Conservation (phyloP, 2,888 invertebrate genomes). For the Heliconius hortense region DNA sequence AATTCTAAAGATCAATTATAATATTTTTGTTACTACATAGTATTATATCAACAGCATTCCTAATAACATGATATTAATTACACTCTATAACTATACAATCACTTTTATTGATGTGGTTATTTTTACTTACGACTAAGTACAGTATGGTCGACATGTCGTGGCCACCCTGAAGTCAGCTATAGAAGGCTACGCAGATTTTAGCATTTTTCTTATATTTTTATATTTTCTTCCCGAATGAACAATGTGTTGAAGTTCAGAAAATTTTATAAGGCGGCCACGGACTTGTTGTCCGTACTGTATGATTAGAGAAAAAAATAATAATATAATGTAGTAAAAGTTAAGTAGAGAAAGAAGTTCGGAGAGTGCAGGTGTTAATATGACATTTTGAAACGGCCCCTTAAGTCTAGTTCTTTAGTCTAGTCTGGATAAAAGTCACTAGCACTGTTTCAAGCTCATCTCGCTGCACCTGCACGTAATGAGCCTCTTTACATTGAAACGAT, state of each 20-base stretch:
- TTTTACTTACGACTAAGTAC: slow-evolving; percentile 18
- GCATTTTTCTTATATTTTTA: too few species aligned
- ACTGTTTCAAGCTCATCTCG: not conserved
- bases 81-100: slow-evolving; percentile 31
- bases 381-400: not conserved
- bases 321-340: not conserved
- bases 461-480: not conserved
- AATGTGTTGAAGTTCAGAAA: too few species aligned
- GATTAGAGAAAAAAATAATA: not conserved
- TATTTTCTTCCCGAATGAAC: too few species aligned
- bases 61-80: slow-evolving; percentile 18
- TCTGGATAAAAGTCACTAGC: not conserved
- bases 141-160: too few species aligned
- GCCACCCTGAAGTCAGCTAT: too few species aligned
- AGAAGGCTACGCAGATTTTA: too few species aligned
- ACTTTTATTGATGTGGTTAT: slow-evolving; percentile 43
- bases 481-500: not conserved
- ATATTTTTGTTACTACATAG: not conserved
- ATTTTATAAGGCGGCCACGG: too few species aligned
- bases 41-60: slow-evolving; percentile 1
- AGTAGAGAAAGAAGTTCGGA: not conserved
- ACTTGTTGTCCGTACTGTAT: too few species aligned
- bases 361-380: not conserved
- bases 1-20: not conserved
- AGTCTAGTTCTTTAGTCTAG: too few species aligned